Percentiles rank a stretch among this genome's conserved stretches.
These are phyloP conservation scores for Arothron firmamentum DNA, from an alignment of 2,113 vertebrate species.

Conservation along the genomic window DNA sequence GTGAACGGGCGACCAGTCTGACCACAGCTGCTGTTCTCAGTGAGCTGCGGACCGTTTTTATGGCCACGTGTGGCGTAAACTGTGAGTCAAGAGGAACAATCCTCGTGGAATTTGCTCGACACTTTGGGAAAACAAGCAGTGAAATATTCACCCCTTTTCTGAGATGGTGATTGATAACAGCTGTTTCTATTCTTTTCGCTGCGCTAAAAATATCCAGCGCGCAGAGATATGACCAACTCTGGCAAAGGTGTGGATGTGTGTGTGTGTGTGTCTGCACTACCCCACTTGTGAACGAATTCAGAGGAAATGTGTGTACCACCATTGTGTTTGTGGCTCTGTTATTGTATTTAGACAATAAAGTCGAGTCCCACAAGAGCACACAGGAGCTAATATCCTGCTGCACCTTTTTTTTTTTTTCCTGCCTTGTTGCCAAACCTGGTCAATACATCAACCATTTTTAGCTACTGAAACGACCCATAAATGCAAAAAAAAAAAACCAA, in stretches of 20 bases:
- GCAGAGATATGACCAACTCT: neutral
- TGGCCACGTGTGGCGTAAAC: neutral
- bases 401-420: neutral
- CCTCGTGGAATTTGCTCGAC: neutral
- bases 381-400: constrained; percentile 6
- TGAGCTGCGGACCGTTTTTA: neutral
- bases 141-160: neutral
- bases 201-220: neutral
- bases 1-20: constrained; percentile 1
- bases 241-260: neutral
- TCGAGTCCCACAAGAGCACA: neutral
- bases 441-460: too few species aligned
- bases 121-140: neutral
- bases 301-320: neutral
- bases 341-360: constrained; percentile 21
- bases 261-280: neutral
- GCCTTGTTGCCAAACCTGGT: constrained; percentile 3
- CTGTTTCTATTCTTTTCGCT: neutral
- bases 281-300: neutral
- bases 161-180: neutral
- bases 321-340: neutral
- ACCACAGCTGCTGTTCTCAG: constrained; percentile 21
- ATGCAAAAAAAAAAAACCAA: constrained; percentile 1
- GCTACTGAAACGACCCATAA: neutral
- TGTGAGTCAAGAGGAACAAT: neutral